Evolutionary conservation across 2,888 invertebrate species (phyloP).

Genomic region (Epirrhoe alternata): DNA sequence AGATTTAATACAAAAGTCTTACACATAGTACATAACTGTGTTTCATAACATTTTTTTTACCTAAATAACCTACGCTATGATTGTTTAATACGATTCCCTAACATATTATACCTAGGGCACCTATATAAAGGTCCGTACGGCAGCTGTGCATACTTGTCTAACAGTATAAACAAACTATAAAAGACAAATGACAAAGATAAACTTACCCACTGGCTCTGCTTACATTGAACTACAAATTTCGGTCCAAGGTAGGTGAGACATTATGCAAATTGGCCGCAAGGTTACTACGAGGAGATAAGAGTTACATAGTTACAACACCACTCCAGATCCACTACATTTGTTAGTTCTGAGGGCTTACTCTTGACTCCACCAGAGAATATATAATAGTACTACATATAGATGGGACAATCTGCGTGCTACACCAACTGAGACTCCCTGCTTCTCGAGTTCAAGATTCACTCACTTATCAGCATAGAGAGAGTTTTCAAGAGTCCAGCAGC

Average conservation of each 20-base stretch:
- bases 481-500: too few species aligned
- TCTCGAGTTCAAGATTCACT: too few species aligned
- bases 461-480: too few species aligned
- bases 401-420: too few species aligned
- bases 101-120: conserved; percentile 4
- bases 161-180: conserved; percentile 51
- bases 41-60: too few species aligned
- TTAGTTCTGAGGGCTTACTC: conserved; percentile 3
- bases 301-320: conserved; percentile 41
- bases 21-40: neutral
- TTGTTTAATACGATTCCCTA: too few species aligned
- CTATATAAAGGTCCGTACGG: conserved; percentile 19
- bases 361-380: neutral
- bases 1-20: neutral
- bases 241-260: conserved; percentile 58
- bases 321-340: conserved; percentile 37
- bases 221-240: conserved; percentile 66
- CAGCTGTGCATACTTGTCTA: conserved; percentile 22
- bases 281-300: conserved; percentile 48
- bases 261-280: conserved; percentile 61
- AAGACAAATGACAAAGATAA: conserved; percentile 43
- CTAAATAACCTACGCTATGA: too few species aligned
- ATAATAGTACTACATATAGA: too few species aligned
- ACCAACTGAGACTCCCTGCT: too few species aligned
- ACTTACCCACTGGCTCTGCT: conserved; percentile 49